A percentile compares a stretch with the other conserved stretches of the same genome.
phyloP scores from a whole-genome alignment of 2,797 vertebrate genomes.

The Takifugu rubripes region DNA sequence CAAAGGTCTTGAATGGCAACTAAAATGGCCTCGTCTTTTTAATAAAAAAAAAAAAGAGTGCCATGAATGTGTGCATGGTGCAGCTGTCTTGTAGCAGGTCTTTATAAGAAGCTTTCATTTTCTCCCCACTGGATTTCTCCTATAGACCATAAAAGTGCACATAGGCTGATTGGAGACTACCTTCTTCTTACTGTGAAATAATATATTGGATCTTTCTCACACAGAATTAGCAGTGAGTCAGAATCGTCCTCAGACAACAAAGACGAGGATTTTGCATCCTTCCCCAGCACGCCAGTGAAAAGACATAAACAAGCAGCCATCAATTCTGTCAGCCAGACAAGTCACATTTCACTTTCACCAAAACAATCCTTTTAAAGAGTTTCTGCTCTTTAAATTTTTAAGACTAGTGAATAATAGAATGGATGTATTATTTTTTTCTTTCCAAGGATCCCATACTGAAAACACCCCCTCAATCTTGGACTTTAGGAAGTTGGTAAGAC shows the following conservation, averaged over 20 bases:
- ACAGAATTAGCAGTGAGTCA: background rate
- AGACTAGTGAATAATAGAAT: too few relatives aligned
- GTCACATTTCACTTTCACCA: background rate
- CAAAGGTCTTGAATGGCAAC: too few relatives aligned
- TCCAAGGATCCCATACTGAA: background rate
- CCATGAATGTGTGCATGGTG: too few relatives aligned
- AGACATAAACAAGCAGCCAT: background rate
- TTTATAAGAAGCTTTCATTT: too few relatives aligned
- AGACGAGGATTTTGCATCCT: background rate
- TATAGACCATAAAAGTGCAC: too few relatives aligned
- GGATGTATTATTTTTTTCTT: background rate
- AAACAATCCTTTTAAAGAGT: background rate
- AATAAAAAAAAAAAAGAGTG: too few relatives aligned
- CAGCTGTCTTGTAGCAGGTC: too few relatives aligned
- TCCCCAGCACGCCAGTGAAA: background rate
- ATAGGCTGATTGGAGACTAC: background rate
- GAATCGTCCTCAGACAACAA: background rate
- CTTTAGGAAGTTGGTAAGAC: background rate
- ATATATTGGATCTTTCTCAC: background rate
- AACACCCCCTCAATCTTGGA: background rate
- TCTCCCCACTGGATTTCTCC: too few relatives aligned
- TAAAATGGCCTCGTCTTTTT: too few relatives aligned
- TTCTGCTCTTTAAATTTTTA: too few relatives aligned
- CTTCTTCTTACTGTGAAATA: background rate
- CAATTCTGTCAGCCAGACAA: background rate